Evolutionary conservation across 2,113 vertebrate genomes (phyloP), one percentile per base, ranked within the genome.

Genomic region (Brienomyrus brachyistius): DNA sequence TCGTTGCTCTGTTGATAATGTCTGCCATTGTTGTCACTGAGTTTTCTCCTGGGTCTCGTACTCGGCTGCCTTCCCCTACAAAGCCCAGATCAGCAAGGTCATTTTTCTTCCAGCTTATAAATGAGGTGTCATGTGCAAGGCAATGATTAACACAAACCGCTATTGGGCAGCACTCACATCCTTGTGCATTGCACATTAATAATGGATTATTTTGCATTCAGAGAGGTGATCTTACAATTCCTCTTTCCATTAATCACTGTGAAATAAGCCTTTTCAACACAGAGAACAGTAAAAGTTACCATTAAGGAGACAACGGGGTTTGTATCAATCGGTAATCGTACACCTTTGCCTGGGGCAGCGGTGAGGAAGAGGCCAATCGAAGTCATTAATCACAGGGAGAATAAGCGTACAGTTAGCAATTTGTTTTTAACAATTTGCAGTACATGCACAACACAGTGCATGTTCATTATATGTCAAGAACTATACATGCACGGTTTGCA

Each of bases 221-320:
- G 19, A 54, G 85, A n/a, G 51, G 85, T 86, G 45, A 51, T 86
- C 47, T 86, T 86, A 15, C 45, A 86, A 51, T 87, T 52, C 48
- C 50, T 40, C 85, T 21, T 87, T 56, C 51, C 85, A 87, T 87
- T 87, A 87, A 87, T 87, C 85, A 87, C 35, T 87, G 56, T 87
- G 85, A 87, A 87, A 87, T 52, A 56, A 35, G 27, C 51, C 50
- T 87, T 54, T 87, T 54, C 85, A 54, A 54, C 15, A 21, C 13
- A 48, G 48, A 87, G 31, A 52, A 52, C 51, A 56, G 48, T 87
- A 87, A 52, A n/a, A 54, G 85, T 54, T 54, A 87, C 48, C 85
- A 54, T 87, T 54, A 87, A 40, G n/a, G n/a, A 87, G 85, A 87
- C 85, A 40, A 87, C 50, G 0, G 51, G 23, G n/a, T 87, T 87